These are phyloP conservation scores for Sebastes fasciatus DNA, from an alignment of 2,113 vertebrate genomes.

Conservation along the genomic window DNA sequence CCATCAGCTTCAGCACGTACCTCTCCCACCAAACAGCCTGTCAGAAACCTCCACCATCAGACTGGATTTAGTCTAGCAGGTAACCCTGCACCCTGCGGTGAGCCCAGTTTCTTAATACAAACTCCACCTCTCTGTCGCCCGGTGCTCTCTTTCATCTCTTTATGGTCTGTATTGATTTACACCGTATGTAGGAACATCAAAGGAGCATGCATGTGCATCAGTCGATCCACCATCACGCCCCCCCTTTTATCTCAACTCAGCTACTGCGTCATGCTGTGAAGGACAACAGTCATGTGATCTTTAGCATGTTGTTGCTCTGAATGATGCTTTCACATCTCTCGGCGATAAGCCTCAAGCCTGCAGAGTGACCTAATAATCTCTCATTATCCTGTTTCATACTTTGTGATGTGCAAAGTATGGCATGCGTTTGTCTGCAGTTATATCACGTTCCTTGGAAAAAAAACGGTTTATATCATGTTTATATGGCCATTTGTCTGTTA, in stretches of 20 bases:
- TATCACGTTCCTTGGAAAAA: neutral
- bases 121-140: neutral
- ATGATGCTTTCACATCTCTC: constrained; percentile 6
- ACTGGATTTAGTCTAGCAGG: constrained; percentile 96
- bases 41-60: constrained; percentile 94
- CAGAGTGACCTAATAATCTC: constrained; percentile 21
- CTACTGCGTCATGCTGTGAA: constrained; percentile 8
- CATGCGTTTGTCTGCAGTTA: neutral
- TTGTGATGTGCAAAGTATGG: constrained; percentile 15
- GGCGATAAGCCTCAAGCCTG: neutral
- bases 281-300: constrained; percentile 3
- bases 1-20: constrained; percentile 92
- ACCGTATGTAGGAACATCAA: constrained; percentile 2
- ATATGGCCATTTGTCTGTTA: constrained; percentile 46
- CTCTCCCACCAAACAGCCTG: constrained; percentile 93
- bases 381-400: constrained; percentile 15
- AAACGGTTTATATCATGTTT: constrained; percentile 7
- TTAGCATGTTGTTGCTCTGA: constrained; percentile 24
- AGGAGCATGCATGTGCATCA: constrained; percentile 11
- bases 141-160: constrained; percentile 8
- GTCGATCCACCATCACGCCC: neutral
- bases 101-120: constrained; percentile 58
- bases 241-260: neutral
- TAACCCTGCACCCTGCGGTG: constrained; percentile 76
- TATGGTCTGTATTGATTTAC: constrained; percentile 16